A percentile compares a stretch with the other conserved stretches of the same genome.
These are phyloP conservation scores for Ceratina australensis DNA, from an alignment of 1,140 invertebrate species.

Conservation along the genomic window DNA sequence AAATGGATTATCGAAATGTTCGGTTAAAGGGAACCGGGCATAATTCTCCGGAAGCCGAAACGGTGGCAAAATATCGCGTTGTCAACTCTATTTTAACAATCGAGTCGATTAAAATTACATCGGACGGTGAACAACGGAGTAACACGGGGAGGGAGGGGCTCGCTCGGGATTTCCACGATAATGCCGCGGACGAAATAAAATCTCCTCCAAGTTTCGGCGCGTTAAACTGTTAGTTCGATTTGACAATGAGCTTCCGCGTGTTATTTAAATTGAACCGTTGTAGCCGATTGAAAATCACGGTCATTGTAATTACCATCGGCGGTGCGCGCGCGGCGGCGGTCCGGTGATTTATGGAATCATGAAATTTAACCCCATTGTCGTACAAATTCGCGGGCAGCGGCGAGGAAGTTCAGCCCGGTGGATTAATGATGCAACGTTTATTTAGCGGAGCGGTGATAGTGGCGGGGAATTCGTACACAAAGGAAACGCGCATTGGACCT, in stretches of 20 bases:
- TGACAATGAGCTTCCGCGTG: slow-evolving; percentile 39
- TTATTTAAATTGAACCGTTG: slow-evolving; percentile 37
- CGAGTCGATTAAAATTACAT: slow-evolving; percentile 31
- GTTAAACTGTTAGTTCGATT: slow-evolving; percentile 35
- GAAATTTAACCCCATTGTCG: slow-evolving; percentile 50
- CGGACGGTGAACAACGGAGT: background rate
- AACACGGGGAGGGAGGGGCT: too few relatives aligned
- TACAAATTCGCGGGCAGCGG: slow-evolving; percentile 39
- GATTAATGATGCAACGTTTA: slow-evolving; percentile 50
- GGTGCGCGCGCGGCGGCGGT: background rate
- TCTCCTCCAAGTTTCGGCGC: slow-evolving; percentile 14
- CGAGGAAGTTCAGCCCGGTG: slow-evolving; percentile 40
- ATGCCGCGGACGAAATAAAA: slow-evolving; percentile 16
- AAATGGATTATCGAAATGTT: slow-evolving; percentile 1
- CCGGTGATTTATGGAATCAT: slow-evolving; percentile 49
- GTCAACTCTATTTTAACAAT: background rate
- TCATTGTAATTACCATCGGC: slow-evolving; percentile 44
- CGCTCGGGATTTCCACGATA: slow-evolving; percentile 24
- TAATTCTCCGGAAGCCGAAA: background rate
- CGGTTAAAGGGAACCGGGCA: slow-evolving; percentile 6
- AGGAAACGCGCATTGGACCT: slow-evolving; percentile 43
- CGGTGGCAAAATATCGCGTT: slow-evolving; percentile 3
- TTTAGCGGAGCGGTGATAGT: slow-evolving; percentile 37
- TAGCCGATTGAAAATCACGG: slow-evolving; percentile 45
- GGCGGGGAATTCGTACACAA: slow-evolving; percentile 28